Percentiles rank a stretch among this genome's conserved stretches.
Evolutionary conservation across 2,797 vertebrate species (phyloP).

Genomic region (Parotocinclus haroldoi): DNA sequence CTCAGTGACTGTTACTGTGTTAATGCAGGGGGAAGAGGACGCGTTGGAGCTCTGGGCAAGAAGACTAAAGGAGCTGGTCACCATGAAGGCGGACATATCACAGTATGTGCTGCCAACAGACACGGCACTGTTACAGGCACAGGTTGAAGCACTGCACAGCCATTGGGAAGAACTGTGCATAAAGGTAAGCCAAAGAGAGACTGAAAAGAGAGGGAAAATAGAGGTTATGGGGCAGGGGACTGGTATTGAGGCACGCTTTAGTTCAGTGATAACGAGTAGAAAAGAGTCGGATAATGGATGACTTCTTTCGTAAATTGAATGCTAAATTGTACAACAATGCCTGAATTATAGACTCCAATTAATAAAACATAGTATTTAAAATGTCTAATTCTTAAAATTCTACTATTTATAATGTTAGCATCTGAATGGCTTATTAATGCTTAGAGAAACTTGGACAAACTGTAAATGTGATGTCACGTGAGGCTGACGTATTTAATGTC

Average conservation of each 20-base stretch:
- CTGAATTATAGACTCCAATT: no score
- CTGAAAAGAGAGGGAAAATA: constrained; percentile 28
- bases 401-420: constrained; percentile 4
- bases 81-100: constrained; percentile 78
- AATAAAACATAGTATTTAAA: no score
- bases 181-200: constrained; percentile 63
- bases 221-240: constrained; percentile 26
- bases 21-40: constrained; percentile 85
- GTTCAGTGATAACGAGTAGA: no score
- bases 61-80: constrained; percentile 71
- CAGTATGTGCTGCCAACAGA: constrained; percentile 75
- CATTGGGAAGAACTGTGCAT: constrained; percentile 88
- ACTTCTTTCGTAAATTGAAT: background rate
- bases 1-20: constrained; percentile 59
- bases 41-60: constrained; percentile 73
- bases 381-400: no score
- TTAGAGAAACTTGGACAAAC: background rate
- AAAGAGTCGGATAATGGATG: no score
- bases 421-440: constrained; percentile 11
- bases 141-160: constrained; percentile 79
- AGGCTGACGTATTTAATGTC: constrained; percentile 25
- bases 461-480: constrained; percentile 20
- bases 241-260: constrained; percentile 49
- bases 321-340: background rate
- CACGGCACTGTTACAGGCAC: constrained; percentile 76